Base-by-base conservation (phyloP, 2,888 invertebrate genomes). In the Argyresthia albistria region DNA sequence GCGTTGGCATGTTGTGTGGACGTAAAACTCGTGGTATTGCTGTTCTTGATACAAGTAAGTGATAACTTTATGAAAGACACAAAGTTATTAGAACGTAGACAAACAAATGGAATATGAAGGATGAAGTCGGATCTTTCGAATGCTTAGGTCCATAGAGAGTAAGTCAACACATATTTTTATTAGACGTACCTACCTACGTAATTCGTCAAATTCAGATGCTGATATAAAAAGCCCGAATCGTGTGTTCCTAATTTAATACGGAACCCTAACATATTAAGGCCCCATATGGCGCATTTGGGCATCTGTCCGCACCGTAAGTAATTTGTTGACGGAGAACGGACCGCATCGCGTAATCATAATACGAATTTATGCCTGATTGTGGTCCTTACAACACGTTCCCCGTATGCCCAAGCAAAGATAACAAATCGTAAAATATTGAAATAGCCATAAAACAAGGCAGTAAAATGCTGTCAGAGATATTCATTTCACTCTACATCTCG, bases 361-460 rank as follows among this genome's bases (percentile, higher is more conserved):
- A 37, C 39, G 49, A 49, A 36, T 48, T 48, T 37, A 48, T 15
- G 48, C 15, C 10, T 10, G 37, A 48, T 48, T 48, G 37, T 48
- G 48, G 25, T 48, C 36, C 25, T 50, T 43, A 50, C 42, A 42
- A 16, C 42, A 16, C 14, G 48, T 35, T 36, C 14, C 36, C 8
- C 25, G 46, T n/a, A 35, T n/a, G n/a, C 46, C 45, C 45, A 16
- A 47, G 25, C 47, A 35, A 35, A 47, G 14, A 16, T 12, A 47
- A 25, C 12, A 11, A 47, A 35, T 48, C 48, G 48, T 48, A 48
- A 48, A 48, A 48, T 48, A 48, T 15, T 8, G 48, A 48, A 48
- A 48, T 14, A 15, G 12, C n/a, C 48, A 48, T 48, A 48, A 48
- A 48, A 48, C 48, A 39, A 35, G 10, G 48, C 10, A 36, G 37